These are phyloP conservation scores for Gibbula magus DNA, from an alignment of 2,888 invertebrate genomes.

Conservation along the genomic window DNA sequence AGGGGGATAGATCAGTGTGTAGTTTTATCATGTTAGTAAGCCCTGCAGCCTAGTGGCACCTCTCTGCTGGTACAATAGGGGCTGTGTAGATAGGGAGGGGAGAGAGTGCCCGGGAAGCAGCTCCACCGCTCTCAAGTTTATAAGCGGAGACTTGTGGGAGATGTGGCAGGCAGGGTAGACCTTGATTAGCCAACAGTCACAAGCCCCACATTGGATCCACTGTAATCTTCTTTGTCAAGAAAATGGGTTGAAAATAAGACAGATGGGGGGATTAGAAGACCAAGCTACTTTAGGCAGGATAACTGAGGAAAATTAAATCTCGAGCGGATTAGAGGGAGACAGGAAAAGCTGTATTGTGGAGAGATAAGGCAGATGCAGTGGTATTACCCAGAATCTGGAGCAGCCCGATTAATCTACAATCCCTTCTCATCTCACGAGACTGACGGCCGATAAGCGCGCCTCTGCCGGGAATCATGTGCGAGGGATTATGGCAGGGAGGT, in stretches of 20 bases:
- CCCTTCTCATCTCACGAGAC: constrained; percentile 17
- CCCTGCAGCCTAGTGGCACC: too few relatives aligned
- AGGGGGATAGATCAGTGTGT: too few relatives aligned
- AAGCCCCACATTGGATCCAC: constrained; percentile 33
- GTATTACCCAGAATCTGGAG: background rate
- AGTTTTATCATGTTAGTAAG: too few relatives aligned
- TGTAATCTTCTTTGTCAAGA: constrained; percentile 45
- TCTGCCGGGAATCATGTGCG: constrained; percentile 29
- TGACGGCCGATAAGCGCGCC: constrained; percentile 20
- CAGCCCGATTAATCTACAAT: constrained; percentile 25
- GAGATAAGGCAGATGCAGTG: constrained; percentile 33
- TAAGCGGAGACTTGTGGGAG: background rate
- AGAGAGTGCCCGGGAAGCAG: background rate
- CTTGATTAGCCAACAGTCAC: constrained; percentile 33
- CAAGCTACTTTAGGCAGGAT: constrained; percentile 31
- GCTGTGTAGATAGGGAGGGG: background rate
- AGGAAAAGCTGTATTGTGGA: constrained; percentile 13
- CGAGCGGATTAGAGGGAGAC: constrained; percentile 24
- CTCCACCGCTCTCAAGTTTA: background rate
- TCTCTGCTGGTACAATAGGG: background rate
- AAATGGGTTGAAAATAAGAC: constrained; percentile 42
- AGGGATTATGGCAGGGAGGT: constrained; percentile 26
- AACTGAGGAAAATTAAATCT: constrained; percentile 33
- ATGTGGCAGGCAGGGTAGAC: constrained; percentile 21
- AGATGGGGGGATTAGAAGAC: constrained; percentile 43